Base-by-base conservation (phyloP, 1,140 invertebrate genomes). In the Hydropsyche tenuis region DNA sequence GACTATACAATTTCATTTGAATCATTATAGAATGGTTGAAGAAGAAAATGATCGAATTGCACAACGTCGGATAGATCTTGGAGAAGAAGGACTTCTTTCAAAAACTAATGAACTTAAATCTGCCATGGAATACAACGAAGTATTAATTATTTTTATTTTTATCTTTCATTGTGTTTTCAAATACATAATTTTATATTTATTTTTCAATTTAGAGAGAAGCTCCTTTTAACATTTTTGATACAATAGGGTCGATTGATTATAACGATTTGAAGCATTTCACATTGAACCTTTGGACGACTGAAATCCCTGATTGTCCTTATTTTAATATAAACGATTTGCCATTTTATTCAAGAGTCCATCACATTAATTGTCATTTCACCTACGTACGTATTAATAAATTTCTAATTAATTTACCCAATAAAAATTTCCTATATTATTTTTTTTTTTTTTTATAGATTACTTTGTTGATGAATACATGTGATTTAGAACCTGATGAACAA, bases 51-150 rank as follows among this genome's bases (percentile, higher is more conserved):
- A 43, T 9, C 1, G 65, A 68, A 43, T n/a, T 27, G 2, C 4
- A 46, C 23, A 68, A 4, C 45, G 48, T 20, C 84, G 87, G 68
- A 79, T 87, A 63, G 74, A 77, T 27, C 83, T 96, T 1, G 92
- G 93, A 30, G 83, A 87, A 75, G 84, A 87, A 20, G 94, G 94
- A 0, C 82, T 96, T 1, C 83, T 87, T 25, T 76, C 89, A 69
- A 91, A 90, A 81, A 87, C 81, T 7, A 82, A 88, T 73, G 82
- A 86, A 73, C 79, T 96, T 0, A 81, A 88, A 53, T 85, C 90
- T 51, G 93, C 94, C 0, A 89, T 93, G 74, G 85, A 88, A 69
- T 87, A 88, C 75, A 96, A 96, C 85, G 92, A 94, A 80, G 91
- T 93, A 69, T 43, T 27, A 43, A 70, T 56, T 25, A 37, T 73